Percentiles rank a stretch among this genome's conserved stretches.
These are phyloP conservation scores for Alethe castanea DNA, from an alignment of 2,113 vertebrate genomes.

Conservation along the genomic window DNA sequence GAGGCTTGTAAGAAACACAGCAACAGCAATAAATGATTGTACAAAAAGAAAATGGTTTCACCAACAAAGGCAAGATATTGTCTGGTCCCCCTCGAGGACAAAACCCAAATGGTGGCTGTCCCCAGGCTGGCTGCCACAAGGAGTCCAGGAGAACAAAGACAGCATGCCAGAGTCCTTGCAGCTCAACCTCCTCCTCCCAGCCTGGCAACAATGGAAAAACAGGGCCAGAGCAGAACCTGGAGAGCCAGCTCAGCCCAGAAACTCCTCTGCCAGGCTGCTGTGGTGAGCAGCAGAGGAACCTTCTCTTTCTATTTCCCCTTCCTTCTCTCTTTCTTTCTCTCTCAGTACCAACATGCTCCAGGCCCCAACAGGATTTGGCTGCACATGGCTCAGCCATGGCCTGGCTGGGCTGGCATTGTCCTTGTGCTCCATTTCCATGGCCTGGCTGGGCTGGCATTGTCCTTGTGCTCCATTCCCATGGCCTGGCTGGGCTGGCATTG, in stretches of 20 bases:
- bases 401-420: no score
- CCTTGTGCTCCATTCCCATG: no score
- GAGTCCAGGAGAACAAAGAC: not conserved
- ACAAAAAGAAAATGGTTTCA: not conserved
- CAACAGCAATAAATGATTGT: not conserved
- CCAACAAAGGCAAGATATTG: not conserved
- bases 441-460: no score
- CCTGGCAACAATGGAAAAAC: not conserved
- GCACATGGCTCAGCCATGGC: no score
- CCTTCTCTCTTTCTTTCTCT: not conserved
- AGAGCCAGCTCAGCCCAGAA: not conserved
- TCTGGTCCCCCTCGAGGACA: not conserved
- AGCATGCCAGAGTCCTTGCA: not conserved
- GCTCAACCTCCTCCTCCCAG: not conserved
- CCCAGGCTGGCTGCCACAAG: not conserved
- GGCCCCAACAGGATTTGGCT: not conserved
- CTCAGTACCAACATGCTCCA: accelerated
- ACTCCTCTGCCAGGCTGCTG: not conserved
- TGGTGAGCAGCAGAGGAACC: accelerated
- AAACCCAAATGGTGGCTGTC: not conserved
- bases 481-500: no score
- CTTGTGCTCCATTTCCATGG: no score
- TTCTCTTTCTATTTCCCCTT: no score
- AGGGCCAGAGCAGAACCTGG: not conserved
- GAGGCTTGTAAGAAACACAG: not conserved